A percentile compares a stretch with the other conserved stretches of the same genome.
Evolutionary conservation across 2,797 vertebrate genomes (phyloP).

Genomic region (Mastacembelus armatus): DNA sequence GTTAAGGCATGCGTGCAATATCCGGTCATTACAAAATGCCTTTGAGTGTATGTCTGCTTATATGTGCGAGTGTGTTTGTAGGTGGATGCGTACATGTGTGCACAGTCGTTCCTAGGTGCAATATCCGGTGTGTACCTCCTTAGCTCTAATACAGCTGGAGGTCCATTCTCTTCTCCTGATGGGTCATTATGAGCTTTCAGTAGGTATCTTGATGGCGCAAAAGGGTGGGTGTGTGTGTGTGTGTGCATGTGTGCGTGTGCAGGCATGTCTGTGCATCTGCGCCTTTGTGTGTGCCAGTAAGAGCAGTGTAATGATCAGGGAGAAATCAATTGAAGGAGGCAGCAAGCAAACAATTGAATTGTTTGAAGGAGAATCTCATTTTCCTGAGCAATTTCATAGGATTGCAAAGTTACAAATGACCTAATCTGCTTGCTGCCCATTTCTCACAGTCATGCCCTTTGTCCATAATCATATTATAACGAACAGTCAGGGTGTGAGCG

Average conservation of each 20-base stretch:
- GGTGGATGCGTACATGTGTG: constrained; percentile 5
- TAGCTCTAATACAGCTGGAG: constrained; percentile 57
- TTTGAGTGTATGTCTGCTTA: constrained; percentile 35
- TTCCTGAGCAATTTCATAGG: constrained; percentile 56
- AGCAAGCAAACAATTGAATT: constrained; percentile 75
- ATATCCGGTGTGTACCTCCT: constrained; percentile 55
- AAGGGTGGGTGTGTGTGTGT: constrained; percentile 1
- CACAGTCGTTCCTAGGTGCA: constrained; percentile 46
- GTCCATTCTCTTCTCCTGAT: constrained; percentile 54
- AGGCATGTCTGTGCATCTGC: not conserved
- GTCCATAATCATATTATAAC: constrained; percentile 55
- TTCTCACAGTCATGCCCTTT: constrained; percentile 39
- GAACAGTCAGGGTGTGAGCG: constrained; percentile 46
- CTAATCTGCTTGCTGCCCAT: constrained; percentile 62
- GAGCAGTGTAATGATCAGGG: constrained; percentile 66
- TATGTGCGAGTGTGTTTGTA: constrained; percentile 16
- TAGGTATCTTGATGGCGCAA: constrained; percentile 37
- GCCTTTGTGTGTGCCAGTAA: constrained; percentile 60
- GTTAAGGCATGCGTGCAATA: constrained; percentile 45
- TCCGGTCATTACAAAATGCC: constrained; percentile 40
- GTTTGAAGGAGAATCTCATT: constrained; percentile 76
- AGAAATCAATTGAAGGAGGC: constrained; percentile 69
- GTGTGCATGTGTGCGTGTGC: constrained; percentile 1
- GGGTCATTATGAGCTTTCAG: constrained; percentile 66
- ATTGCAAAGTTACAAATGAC: constrained; percentile 62